phyloP scores from a whole-genome alignment of 2,797 vertebrate genomes.

The Tiaroga cobitis region DNA sequence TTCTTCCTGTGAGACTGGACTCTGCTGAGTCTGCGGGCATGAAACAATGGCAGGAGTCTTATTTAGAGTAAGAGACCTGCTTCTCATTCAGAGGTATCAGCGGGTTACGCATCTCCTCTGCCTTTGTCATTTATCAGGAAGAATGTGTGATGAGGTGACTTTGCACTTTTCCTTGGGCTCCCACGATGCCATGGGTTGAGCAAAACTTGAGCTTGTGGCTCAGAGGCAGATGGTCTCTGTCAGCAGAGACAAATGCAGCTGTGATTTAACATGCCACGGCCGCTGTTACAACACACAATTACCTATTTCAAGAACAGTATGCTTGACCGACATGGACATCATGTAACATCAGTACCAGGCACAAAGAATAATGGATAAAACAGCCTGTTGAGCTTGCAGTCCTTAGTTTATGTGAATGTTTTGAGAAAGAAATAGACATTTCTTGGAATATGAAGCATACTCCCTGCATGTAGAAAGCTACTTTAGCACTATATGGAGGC shows the following conservation, averaged over 20 bases:
- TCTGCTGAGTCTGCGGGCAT: constrained; percentile 44
- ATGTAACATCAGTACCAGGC: constrained; percentile 7
- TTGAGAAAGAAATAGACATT: neutral
- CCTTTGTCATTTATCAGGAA: constrained; percentile 25
- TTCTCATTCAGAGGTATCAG: constrained; percentile 34
- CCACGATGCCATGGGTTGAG: constrained; percentile 52
- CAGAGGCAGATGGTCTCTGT: constrained; percentile 67
- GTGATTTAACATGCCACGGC: constrained; percentile 68
- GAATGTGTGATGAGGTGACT: constrained; percentile 44
- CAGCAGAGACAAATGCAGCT: constrained; percentile 59
- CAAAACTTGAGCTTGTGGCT: constrained; percentile 54
- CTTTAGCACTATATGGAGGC: constrained; percentile 28
- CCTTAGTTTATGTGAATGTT: neutral
- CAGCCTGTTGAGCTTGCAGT: neutral
- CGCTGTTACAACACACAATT: constrained; percentile 51
- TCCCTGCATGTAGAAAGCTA: neutral
- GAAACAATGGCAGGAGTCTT: constrained; percentile 52
- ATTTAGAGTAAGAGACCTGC: constrained; percentile 45
- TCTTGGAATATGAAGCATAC: neutral
- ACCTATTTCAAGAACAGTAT: constrained; percentile 15
- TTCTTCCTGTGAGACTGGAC: constrained; percentile 44
- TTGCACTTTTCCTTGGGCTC: constrained; percentile 48
- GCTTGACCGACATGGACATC: constrained; percentile 1
- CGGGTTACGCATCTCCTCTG: neutral
- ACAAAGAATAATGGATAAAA: neutral